Evolutionary conservation across 2,797 vertebrate genomes (phyloP).

Genomic region (Alca torda): DNA sequence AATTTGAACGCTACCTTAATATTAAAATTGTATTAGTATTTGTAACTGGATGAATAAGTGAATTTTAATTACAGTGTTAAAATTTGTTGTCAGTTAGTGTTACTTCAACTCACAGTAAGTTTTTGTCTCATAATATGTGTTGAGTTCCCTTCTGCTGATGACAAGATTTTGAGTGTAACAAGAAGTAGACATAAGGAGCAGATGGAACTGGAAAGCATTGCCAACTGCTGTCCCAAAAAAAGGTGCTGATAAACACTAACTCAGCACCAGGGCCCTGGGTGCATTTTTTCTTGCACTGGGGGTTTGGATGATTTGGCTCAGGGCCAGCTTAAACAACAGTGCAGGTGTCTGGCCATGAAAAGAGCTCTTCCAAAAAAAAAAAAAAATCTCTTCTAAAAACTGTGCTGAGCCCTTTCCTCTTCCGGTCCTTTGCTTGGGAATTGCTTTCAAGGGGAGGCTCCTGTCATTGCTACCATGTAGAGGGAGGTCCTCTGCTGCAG

Average conservation of each 20-base stretch:
- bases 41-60: background rate
- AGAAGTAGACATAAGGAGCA: background rate
- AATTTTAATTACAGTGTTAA: background rate
- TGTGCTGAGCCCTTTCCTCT: rapidly evolving
- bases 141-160: background rate
- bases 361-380: background rate
- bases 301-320: background rate
- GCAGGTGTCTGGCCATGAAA: background rate
- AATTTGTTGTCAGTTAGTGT: background rate
- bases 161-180: background rate
- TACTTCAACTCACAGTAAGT: background rate
- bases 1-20: background rate
- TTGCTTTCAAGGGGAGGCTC: background rate
- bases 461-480: background rate
- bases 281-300: background rate
- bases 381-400: background rate
- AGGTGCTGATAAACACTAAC: background rate
- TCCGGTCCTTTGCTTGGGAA: background rate
- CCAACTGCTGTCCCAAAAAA: background rate
- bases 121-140: background rate
- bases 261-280: background rate
- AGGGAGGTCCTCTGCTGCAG: rapidly evolving
- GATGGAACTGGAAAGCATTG: background rate
- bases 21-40: background rate
- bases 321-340: background rate